A percentile compares a stretch with the other conserved stretches of the same genome.
These are phyloP conservation scores for Brenthis hecate DNA, from an alignment of 2,888 invertebrate genomes.

Conservation along the genomic window DNA sequence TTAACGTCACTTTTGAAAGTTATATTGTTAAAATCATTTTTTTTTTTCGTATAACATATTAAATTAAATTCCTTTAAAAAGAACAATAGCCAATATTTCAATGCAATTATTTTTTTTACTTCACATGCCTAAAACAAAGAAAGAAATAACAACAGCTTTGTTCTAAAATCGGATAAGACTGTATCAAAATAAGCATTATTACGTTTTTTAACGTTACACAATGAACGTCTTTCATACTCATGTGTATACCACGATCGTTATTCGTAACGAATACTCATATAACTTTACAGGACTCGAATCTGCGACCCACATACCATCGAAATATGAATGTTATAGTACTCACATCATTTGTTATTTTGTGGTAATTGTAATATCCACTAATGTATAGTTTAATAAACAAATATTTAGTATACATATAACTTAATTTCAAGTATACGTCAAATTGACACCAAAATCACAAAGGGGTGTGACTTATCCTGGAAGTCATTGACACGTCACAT, in stretches of 20 bases:
- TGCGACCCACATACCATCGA: too few species aligned
- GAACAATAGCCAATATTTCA: constrained; percentile 3
- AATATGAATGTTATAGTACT: too few species aligned
- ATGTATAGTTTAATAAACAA: neutral
- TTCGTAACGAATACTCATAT: too few species aligned
- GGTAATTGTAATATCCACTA: too few species aligned
- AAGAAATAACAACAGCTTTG: constrained; percentile 9
- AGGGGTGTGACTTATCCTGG: constrained; percentile 56
- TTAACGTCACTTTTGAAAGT: constrained; percentile 27
- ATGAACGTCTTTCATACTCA: too few species aligned
- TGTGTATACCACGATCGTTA: too few species aligned
- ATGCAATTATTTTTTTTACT: neutral
- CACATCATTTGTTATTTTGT: too few species aligned
- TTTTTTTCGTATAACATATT: neutral
- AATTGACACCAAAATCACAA: neutral
- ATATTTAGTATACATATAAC: neutral
- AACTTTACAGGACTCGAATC: too few species aligned
- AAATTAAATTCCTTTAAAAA: neutral
- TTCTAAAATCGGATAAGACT: neutral
- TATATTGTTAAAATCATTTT: constrained; percentile 14
- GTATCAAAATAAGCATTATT: neutral
- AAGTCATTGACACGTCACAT: constrained; percentile 58
- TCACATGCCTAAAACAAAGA: constrained; percentile 17
- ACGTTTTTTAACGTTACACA: neutral
- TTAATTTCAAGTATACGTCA: neutral